A percentile compares a stretch with the other conserved stretches of the same genome.
These are phyloP conservation scores for Eupithecia abbreviata DNA, from an alignment of 2,888 invertebrate species.

Conservation along the genomic window DNA sequence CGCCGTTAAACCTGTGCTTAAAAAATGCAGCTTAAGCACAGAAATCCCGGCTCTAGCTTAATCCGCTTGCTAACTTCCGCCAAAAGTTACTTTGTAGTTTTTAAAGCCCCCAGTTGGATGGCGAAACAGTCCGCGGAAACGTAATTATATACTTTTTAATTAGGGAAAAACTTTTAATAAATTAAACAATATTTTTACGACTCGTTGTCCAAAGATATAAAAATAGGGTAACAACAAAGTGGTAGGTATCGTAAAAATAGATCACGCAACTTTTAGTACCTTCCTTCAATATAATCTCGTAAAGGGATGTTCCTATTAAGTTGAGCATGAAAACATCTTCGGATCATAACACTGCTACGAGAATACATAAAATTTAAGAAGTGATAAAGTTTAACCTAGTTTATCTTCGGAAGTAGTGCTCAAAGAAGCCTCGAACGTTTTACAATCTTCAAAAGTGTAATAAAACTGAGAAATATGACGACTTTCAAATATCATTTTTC, in stretches of 20 bases:
- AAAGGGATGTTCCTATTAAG: slow-evolving; percentile 4
- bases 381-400: slow-evolving; percentile 27
- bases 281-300: slow-evolving; percentile 4
- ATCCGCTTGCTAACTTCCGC: slow-evolving; percentile 65
- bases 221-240: not conserved
- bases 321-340: slow-evolving; percentile 26
- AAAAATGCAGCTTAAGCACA: slow-evolving; percentile 68
- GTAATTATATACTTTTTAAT: slow-evolving; percentile 50
- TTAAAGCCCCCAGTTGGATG: slow-evolving; percentile 58
- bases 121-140: slow-evolving; percentile 47
- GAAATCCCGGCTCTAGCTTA: slow-evolving; percentile 63
- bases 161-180: slow-evolving; percentile 57
- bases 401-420: slow-evolving; percentile 33
- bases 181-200: slow-evolving; percentile 48
- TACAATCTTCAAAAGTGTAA: slow-evolving; percentile 41
- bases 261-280: slow-evolving; percentile 38
- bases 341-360: slow-evolving; percentile 17
- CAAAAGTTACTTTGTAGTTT: slow-evolving; percentile 58
- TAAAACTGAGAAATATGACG: slow-evolving; percentile 44
- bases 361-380: slow-evolving; percentile 26
- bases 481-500: slow-evolving; percentile 40
- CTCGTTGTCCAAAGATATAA: not conserved
- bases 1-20: slow-evolving; percentile 44
- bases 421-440: slow-evolving; percentile 34
- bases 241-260: slow-evolving; percentile 19